These are phyloP conservation scores for Platalea minor DNA, from an alignment of 2,797 vertebrate species.

Conservation along the genomic window DNA sequence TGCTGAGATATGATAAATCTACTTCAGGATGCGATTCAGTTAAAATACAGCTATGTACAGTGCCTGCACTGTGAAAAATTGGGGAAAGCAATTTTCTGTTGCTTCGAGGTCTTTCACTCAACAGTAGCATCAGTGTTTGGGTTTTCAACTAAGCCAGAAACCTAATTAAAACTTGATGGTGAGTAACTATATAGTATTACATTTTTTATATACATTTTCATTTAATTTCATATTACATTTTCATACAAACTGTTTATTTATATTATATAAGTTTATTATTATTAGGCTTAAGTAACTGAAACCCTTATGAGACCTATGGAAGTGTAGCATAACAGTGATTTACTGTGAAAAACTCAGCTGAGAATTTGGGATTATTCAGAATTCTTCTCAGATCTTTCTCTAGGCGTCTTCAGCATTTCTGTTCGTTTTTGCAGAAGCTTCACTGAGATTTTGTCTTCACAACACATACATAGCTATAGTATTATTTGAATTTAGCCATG, in stretches of 20 bases:
- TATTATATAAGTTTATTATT: not conserved
- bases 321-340: not conserved
- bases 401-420: not conserved
- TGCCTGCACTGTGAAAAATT: not conserved
- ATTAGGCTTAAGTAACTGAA: not conserved
- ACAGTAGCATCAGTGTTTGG: not conserved
- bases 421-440: not conserved
- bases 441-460: not conserved
- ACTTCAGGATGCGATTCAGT: not conserved
- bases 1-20: not conserved
- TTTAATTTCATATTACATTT: not conserved
- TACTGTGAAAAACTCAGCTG: not conserved
- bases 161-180: not conserved
- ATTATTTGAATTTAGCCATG: not conserved
- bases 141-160: not conserved
- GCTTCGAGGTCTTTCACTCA: not conserved
- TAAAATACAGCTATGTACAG: not conserved
- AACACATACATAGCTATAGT: not conserved
- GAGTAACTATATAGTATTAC: not conserved
- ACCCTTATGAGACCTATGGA: not conserved
- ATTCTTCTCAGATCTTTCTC: not conserved
- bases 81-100: not conserved
- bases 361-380: not conserved
- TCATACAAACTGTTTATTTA: not conserved
- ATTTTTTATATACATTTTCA: not conserved